Base-by-base conservation (phyloP, 2,113 vertebrate genomes). In the Loxodonta africana region DNA sequence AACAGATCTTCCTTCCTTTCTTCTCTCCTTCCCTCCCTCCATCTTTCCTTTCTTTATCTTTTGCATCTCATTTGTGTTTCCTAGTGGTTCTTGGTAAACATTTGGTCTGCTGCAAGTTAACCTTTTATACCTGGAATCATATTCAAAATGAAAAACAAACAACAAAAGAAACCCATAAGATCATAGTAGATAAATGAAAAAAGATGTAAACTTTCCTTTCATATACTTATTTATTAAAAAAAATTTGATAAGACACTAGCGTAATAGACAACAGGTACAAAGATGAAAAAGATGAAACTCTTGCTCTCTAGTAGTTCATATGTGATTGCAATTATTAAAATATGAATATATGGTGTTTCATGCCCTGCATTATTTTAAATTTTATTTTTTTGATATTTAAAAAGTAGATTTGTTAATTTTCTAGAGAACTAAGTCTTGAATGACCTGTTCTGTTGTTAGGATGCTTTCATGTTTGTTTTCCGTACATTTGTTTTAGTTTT, bases 241-340 rank as follows among this genome's bases (percentile, higher is more conserved):
- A 91, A 91, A 48, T 86, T 89, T 92, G 69, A 82, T 91, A 73
- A 83, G 21, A 60, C 53, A 9, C 23, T 76, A 91, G 28, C 37
- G 30, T 62, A 92, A 83, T 86, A 95, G 0, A 53, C 9, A 86
- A 51, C 33, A 74, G 82, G 65, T n/a, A 82, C n/a, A 78, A 57
- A 89, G 37, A 91, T 62, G 69, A 60, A 82, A 69, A 94, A 82
- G 30, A 51, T 73, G 69, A 78, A 83, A 71, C 23, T 11, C 57
- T n/a, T 92, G 53, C 37, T 94, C 20, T 73, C n/a, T 44, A 67
- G 23, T 74, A 57, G 37, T 30, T 93, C 44, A 82, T 84, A 44
- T 82, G 41, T 95, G 73, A 51, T 57, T 82, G 41, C 80, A 93
- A 76, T 69, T 15, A 73, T 88, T 88, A 83, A 86, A 94, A 88